Percentiles rank a stretch among this genome's conserved stretches.
These are phyloP conservation scores for Pelobates cultripes DNA, from an alignment of 2,797 vertebrate genomes.

Conservation along the genomic window DNA sequence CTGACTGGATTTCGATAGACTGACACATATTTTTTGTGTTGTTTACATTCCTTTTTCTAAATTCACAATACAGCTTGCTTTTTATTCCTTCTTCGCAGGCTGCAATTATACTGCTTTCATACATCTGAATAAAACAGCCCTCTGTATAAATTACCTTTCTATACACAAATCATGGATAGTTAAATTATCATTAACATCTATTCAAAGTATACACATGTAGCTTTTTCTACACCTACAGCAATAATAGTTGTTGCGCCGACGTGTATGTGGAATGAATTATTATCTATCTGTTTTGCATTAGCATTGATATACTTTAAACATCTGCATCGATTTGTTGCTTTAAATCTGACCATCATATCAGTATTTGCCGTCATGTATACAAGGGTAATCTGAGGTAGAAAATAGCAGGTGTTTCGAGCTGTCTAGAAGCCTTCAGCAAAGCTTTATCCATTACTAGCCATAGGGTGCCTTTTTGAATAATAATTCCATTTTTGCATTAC, in stretches of 20 bases:
- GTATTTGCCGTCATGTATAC: slow-evolving; percentile 3
- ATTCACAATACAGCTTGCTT: not conserved
- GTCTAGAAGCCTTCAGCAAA: not conserved
- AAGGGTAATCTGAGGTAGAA: not conserved
- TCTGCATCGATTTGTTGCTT: not conserved
- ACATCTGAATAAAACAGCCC: not conserved
- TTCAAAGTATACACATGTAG: not conserved
- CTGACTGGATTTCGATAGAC: not conserved
- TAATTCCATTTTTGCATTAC: not conserved
- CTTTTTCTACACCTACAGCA: not conserved
- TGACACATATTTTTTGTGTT: not conserved
- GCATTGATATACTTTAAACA: slow-evolving; percentile 1
- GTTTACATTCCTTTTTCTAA: not conserved
- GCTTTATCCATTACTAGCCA: not conserved
- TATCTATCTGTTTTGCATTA: not conserved
- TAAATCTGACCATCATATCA: not conserved
- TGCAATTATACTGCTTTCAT: slow-evolving; percentile 12
- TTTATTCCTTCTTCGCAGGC: not conserved
- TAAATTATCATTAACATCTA: slow-evolving; percentile 8
- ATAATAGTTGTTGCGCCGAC: not conserved
- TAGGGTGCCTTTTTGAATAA: not conserved
- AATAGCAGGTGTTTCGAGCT: not conserved
- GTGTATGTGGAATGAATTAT: not conserved
- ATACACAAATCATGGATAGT: slow-evolving; percentile 5
- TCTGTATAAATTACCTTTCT: slow-evolving; percentile 3